Conservation (phyloP, 1,140 invertebrate genomes). For the Bombus huntii region DNA sequence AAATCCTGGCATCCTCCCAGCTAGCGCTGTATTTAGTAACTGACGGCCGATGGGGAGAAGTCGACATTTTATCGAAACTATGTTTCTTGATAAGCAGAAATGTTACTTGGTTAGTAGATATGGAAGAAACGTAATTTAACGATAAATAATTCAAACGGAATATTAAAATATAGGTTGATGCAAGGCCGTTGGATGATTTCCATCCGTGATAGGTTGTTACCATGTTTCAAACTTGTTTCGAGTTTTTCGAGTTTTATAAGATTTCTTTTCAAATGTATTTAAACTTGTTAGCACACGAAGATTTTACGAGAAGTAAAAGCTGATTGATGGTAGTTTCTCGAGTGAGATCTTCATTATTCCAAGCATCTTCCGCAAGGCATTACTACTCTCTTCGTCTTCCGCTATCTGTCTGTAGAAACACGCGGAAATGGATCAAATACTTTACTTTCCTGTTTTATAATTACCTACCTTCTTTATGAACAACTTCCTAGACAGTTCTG, state of each 20-base stretch:
- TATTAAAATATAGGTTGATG: not conserved
- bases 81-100: not conserved
- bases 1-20: not conserved
- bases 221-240: not conserved
- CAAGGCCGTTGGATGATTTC: not conserved
- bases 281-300: not conserved
- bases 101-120: not conserved
- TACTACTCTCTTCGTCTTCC: not conserved
- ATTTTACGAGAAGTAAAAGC: not conserved
- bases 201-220: not conserved
- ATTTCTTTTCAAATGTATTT: not conserved
- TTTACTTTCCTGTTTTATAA: not conserved
- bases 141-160: not conserved
- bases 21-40: not conserved
- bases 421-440: not conserved
- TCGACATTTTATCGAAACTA: not conserved
- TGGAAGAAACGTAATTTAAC: not conserved
- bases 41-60: rapidly evolving
- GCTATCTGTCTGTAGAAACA: not conserved
- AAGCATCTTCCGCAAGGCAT: not conserved
- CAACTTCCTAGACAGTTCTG: too few relatives aligned
- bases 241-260: not conserved
- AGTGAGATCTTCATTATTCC: not conserved
- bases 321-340: not conserved
- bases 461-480: not conserved